Conservation (phyloP, 2,113 vertebrate genomes). For the Calidris pygmaea region DNA sequence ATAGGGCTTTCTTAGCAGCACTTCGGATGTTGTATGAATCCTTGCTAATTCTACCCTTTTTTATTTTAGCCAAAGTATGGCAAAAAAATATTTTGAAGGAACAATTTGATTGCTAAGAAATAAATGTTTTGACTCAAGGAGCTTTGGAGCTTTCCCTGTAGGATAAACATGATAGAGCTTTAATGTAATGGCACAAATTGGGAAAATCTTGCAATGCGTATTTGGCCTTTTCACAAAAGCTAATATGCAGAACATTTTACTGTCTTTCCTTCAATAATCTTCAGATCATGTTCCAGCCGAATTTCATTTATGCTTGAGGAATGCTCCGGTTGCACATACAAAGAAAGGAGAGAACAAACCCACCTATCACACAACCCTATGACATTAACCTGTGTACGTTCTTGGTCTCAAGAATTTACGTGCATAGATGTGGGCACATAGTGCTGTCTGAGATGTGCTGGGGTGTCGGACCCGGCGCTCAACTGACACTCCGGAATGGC, state of each 20-base stretch:
- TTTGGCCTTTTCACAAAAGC: background rate
- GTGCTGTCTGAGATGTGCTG: background rate
- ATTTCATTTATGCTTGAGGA: background rate
- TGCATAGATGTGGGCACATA: background rate
- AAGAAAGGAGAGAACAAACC: background rate
- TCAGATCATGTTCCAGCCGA: background rate
- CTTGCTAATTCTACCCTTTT: background rate
- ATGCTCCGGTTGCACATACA: background rate
- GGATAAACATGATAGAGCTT: background rate
- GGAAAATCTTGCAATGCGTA: background rate
- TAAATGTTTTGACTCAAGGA: background rate
- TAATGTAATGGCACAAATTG: background rate
- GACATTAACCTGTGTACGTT: background rate
- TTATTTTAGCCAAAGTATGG: background rate
- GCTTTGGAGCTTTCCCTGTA: background rate
- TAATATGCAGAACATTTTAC: background rate
- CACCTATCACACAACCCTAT: background rate
- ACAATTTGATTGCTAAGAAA: background rate
- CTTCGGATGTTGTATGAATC: background rate
- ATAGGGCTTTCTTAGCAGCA: background rate
- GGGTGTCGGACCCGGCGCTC: background rate
- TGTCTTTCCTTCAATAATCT: background rate
- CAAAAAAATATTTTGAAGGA: background rate
- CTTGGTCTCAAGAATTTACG: background rate
- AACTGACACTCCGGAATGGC: background rate